phyloP scores from a whole-genome alignment of 2,888 invertebrate species.

The Pimpla rufipes region DNA sequence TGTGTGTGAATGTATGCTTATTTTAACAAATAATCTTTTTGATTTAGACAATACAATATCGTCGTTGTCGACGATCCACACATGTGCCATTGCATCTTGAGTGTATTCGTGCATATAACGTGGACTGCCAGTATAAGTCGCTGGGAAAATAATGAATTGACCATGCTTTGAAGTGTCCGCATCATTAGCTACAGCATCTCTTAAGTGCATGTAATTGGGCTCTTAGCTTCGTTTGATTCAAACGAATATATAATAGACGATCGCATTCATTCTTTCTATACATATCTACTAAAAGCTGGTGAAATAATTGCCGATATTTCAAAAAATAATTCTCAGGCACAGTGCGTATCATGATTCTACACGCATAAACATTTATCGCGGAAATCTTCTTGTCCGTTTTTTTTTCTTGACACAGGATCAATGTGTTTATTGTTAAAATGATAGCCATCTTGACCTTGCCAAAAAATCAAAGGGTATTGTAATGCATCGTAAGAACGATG shows the following conservation, averaged over 20 bases:
- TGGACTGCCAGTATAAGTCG: slow-evolving; percentile 41
- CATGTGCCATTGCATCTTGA: slow-evolving; percentile 76
- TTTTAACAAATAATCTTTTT: no score
- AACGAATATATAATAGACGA: slow-evolving; percentile 72
- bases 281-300: slow-evolving; percentile 82
- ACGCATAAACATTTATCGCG: slow-evolving; percentile 72
- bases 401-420: slow-evolving; percentile 68
- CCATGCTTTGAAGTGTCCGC: slow-evolving; percentile 11
- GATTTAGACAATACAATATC: no score
- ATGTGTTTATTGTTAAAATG: slow-evolving; percentile 64
- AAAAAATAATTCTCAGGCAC: slow-evolving; percentile 75
- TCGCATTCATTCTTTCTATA: slow-evolving; percentile 80
- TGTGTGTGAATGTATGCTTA: no score
- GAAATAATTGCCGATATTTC: slow-evolving; percentile 73
- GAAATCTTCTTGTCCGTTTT: slow-evolving; percentile 75
- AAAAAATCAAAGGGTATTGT: slow-evolving; percentile 82
- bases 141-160: slow-evolving; percentile 24
- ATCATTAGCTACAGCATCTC: slow-evolving; percentile 66
- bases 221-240: slow-evolving; percentile 73
- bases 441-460: slow-evolving; percentile 77
- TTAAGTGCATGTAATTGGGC: slow-evolving; percentile 72
- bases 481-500: slow-evolving; percentile 82
- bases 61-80: no score
- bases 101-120: slow-evolving; percentile 60
- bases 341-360: slow-evolving; percentile 76